phyloP scores from a whole-genome alignment of 2,797 vertebrate species.

The Myotis planiceps region DNA sequence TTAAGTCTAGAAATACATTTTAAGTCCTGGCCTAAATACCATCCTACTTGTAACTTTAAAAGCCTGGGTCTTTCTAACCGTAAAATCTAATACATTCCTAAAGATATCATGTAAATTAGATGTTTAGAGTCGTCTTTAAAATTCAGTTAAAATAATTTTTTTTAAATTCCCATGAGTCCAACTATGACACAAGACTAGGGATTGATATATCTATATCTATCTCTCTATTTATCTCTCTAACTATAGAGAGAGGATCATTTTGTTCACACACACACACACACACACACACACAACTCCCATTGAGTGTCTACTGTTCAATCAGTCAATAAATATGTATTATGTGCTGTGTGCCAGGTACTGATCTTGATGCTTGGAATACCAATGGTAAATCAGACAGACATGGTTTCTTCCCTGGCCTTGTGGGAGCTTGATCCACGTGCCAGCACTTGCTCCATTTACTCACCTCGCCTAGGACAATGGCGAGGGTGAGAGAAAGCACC shows the following conservation, averaged over 20 bases:
- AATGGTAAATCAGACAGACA: background rate
- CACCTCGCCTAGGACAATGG: background rate
- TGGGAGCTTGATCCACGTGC: background rate
- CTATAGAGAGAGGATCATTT: background rate
- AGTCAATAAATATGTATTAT: conserved; percentile 1
- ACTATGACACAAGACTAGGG: background rate
- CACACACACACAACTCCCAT: background rate
- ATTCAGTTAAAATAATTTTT: background rate
- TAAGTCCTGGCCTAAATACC: conserved; percentile 27
- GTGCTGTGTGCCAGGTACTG: background rate
- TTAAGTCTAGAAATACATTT: conserved; percentile 44
- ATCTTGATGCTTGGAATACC: background rate
- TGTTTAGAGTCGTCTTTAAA: conserved; percentile 15
- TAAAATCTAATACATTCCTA: conserved; percentile 38
- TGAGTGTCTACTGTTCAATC: background rate
- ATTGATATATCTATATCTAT: background rate
- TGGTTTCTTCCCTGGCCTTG: background rate
- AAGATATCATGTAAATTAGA: background rate
- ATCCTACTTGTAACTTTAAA: conserved; percentile 38
- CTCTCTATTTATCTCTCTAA: background rate
- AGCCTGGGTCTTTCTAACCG: background rate
- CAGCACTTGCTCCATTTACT: background rate
- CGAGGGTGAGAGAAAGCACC: background rate
- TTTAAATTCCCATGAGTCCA: background rate
- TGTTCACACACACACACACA: background rate